phyloP scores from a whole-genome alignment of 2,113 vertebrate genomes.

The Hippocampus zosterae region DNA sequence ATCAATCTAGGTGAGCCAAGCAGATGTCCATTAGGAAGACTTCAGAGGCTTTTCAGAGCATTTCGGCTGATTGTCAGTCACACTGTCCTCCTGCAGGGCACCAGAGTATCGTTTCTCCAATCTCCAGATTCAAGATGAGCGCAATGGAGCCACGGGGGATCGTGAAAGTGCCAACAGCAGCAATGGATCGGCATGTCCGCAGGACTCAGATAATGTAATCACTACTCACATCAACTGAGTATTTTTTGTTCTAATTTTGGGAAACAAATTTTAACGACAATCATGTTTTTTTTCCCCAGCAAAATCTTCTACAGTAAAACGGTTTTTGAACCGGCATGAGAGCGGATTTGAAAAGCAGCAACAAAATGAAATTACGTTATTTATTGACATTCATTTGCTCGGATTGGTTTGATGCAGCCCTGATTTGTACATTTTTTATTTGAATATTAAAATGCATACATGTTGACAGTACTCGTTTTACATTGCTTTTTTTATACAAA shows the following conservation, averaged over 20 bases:
- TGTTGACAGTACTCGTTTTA: background rate
- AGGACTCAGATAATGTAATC: constrained; percentile 70
- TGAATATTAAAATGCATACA: background rate
- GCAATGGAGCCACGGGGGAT: constrained; percentile 23
- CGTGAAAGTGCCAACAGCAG: constrained; percentile 48
- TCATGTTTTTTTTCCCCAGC: constrained; percentile 13
- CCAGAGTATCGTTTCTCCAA: constrained; percentile 70
- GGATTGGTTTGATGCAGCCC: constrained; percentile 4
- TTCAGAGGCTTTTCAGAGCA: background rate
- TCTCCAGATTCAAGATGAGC: constrained; percentile 66
- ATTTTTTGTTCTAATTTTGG: background rate
- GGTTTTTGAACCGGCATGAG: background rate
- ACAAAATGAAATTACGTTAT: constrained; percentile 30
- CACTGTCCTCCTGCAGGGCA: constrained; percentile 45
- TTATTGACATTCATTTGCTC: constrained; percentile 41
- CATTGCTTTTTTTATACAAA: constrained; percentile 15
- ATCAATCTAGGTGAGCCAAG: constrained; percentile 57
- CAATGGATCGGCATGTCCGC: constrained; percentile 54
- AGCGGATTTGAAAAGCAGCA: constrained; percentile 1
- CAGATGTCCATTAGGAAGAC: background rate
- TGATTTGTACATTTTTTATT: constrained; percentile 40
- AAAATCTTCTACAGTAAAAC: constrained; percentile 70
- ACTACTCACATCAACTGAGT: background rate
- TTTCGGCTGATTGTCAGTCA: background rate
- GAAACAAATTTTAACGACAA: constrained; percentile 7